Conservation (phyloP, 2,113 vertebrate genomes). For the Limanda limanda region DNA sequence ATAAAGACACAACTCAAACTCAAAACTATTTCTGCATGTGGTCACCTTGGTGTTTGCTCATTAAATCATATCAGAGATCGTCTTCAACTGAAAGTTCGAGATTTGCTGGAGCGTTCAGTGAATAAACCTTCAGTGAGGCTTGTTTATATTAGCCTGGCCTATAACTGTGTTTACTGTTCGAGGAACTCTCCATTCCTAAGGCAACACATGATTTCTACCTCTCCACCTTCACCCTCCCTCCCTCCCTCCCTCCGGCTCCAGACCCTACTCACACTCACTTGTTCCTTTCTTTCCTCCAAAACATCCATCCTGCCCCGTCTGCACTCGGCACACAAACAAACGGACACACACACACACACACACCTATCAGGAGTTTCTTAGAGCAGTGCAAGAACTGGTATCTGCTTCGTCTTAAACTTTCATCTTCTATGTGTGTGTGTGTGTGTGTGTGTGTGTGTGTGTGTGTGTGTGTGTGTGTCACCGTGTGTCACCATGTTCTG, state of each 20-base stretch:
- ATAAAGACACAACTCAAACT: not conserved
- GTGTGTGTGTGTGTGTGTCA: conserved; percentile 17
- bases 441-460: conserved; percentile 19
- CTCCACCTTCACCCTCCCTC: conserved; percentile 12
- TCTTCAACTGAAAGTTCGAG: not conserved
- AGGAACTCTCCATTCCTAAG: conserved; percentile 39
- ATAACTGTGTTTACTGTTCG: conserved; percentile 34
- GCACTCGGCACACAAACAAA: conserved; percentile 2
- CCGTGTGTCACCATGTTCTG: conserved; percentile 26
- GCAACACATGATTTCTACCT: conserved; percentile 41
- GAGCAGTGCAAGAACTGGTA: not conserved
- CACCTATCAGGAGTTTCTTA: conserved; percentile 15
- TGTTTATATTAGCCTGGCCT: conserved; percentile 15
- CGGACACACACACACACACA: not conserved
- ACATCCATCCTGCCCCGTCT: conserved; percentile 17
- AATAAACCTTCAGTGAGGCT: not conserved
- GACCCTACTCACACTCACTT: conserved; percentile 31
- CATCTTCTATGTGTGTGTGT: conserved; percentile 4
- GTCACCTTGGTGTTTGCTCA: not conserved
- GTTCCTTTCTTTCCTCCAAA: conserved; percentile 49
- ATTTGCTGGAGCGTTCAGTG: conserved; percentile 1
- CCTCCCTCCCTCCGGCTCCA: conserved; percentile 20
- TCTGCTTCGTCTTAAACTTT: conserved; percentile 15
- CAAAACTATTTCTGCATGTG: not conserved
- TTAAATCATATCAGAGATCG: not conserved